These are phyloP conservation scores for Herminia tarsipennalis DNA, from an alignment of 2,888 invertebrate genomes.

Conservation along the genomic window DNA sequence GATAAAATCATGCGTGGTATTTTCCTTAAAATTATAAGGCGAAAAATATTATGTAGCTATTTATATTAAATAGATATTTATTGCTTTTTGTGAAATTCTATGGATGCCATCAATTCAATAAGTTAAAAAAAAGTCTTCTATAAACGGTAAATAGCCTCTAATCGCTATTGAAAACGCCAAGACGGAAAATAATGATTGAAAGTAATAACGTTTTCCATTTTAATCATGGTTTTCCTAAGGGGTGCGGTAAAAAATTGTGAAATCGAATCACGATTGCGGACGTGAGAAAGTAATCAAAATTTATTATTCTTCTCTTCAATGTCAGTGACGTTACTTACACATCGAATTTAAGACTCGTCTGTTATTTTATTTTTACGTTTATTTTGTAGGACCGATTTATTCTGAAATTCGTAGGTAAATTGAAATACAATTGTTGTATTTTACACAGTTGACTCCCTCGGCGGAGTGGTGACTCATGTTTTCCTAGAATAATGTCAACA, in stretches of 20 bases:
- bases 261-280: conserved; percentile 80
- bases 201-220: conserved; percentile 69
- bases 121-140: conserved; percentile 27
- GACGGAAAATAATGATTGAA: conserved; percentile 46
- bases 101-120: conserved; percentile 26
- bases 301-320: conserved; percentile 78
- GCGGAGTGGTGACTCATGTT: too few relatives aligned
- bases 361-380: conserved; percentile 44
- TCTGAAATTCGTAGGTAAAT: too few relatives aligned
- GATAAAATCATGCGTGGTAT: too few relatives aligned
- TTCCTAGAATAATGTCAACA: too few relatives aligned
- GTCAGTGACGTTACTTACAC: conserved; percentile 66
- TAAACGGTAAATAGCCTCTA: conserved; percentile 36
- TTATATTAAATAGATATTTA: too few relatives aligned
- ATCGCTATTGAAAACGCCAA: conserved; percentile 42
- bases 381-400: too few relatives aligned
- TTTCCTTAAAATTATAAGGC: too few relatives aligned
- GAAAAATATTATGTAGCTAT: too few relatives aligned
- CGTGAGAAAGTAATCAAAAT: conserved; percentile 83
- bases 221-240: conserved; percentile 71
- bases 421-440: too few relatives aligned
- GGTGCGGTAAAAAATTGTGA: conserved; percentile 70
- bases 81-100: too few relatives aligned
- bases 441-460: too few relatives aligned
- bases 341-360: conserved; percentile 59